These are phyloP conservation scores for Diachasmimorpha longicaudata DNA, from an alignment of 1,140 invertebrate genomes.

Conservation along the genomic window DNA sequence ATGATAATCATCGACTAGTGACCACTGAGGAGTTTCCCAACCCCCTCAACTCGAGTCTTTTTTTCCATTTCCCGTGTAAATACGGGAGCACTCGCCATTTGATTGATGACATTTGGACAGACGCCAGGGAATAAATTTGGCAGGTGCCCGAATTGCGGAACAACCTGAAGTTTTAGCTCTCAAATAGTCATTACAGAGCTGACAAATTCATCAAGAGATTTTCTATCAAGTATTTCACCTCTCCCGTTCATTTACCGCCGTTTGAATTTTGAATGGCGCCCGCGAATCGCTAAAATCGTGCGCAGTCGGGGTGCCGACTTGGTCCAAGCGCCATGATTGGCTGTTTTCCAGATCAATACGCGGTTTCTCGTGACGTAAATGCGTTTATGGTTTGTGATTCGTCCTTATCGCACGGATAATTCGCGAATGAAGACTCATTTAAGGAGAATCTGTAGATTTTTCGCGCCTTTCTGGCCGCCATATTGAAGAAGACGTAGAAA, in stretches of 20 bases:
- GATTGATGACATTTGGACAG: conserved; percentile 30
- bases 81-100: conserved; percentile 4
- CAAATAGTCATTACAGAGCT: not conserved
- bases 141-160: not conserved
- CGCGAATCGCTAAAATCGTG: not conserved
- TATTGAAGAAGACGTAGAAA: not conserved
- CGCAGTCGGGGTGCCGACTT: not conserved
- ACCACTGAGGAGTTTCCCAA: not conserved
- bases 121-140: conserved; percentile 23
- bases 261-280: not conserved
- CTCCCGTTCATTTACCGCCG: not conserved
- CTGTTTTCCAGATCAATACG: conserved; percentile 52
- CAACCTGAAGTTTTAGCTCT: not conserved
- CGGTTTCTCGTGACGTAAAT: conserved; percentile 56
- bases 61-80: not conserved
- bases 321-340: conserved; percentile 13
- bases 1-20: conserved; percentile 12
- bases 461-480: no score
- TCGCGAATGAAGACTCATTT: not conserved
- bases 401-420: conserved; percentile 43
- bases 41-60: not conserved
- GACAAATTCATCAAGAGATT: not conserved
- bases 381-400: conserved; percentile 48
- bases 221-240: not conserved
- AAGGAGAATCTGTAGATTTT: not conserved